A percentile compares a stretch with the other conserved stretches of the same genome.
Conservation (phyloP, 2,113 vertebrate species). For the Erythrocercus mccallii region DNA sequence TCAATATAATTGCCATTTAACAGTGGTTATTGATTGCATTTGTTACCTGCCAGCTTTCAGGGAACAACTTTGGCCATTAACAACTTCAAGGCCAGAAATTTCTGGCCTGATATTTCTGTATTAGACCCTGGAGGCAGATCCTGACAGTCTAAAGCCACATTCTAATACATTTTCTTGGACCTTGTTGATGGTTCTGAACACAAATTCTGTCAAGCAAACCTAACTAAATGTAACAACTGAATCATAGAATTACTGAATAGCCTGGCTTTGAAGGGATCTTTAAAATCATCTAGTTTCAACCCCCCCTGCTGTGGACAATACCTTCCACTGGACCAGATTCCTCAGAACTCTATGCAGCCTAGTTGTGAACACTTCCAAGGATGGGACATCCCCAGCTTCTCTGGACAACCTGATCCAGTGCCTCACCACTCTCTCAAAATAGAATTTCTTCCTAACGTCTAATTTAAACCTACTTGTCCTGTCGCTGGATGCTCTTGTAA, state of each 20-base stretch:
- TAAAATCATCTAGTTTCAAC: not conserved
- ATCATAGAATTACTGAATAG: not conserved
- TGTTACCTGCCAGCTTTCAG: not conserved
- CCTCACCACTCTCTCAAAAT: not conserved
- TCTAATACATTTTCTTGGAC: not conserved
- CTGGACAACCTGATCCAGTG: not conserved
- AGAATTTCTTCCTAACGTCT: not conserved
- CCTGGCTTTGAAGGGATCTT: not conserved
- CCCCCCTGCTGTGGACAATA: rapidly evolving
- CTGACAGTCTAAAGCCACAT: not conserved
- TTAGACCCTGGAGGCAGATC: not conserved
- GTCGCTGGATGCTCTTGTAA: not conserved
- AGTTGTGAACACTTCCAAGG: not conserved
- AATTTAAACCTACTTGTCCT: not conserved
- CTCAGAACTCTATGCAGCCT: not conserved
- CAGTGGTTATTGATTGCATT: not conserved
- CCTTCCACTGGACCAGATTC: not conserved
- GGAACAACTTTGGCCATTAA: not conserved
- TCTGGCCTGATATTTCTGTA: not conserved
- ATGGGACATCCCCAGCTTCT: not conserved
- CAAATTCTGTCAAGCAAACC: not conserved
- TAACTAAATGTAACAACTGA: not conserved
- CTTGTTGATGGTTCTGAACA: not conserved
- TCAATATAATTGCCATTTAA: conserved; percentile 25
- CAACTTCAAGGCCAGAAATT: not conserved